Evolutionary conservation across 2,797 vertebrate species (phyloP), one percentile per base, ranked within the genome.

Genomic region (Anguilla anguilla): DNA sequence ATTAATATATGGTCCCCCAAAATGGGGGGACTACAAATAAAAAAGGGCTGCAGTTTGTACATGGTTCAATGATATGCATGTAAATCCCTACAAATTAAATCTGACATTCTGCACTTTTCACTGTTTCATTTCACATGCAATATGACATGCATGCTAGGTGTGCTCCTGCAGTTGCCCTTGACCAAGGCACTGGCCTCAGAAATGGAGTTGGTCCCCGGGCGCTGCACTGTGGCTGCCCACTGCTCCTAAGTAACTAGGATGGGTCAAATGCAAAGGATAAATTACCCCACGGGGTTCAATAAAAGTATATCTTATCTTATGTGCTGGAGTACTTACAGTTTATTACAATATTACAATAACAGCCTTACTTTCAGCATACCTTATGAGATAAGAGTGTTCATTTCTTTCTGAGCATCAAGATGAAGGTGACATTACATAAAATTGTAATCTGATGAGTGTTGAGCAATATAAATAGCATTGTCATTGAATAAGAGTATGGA

Each of bases 401-500:
- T 77, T 77, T 77, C 3, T 43, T 77, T 35, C 74, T 77, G 74
- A 77, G 43, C 39, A 49, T 17, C 19, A 46, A 82, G 22, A 82
- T 82, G 79, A 87, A 83, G 17, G 17, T 43, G 72, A 43, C 46
- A 19, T 83, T 83, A 49, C 81, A 83, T 69, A 39, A 55, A 31
- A 67, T 83, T 49, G 35, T 19, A 61, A 35, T 35, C 28, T 17
- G 53, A 59, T 22, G 57, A 84, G 28, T 85, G 57, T 81, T 46
- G 15, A 43, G 39, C 59, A 69, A 7, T 85, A 87, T 43, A 59
- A 84, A 49, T 35, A 87, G 82, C 82, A 43, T 31, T 6, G 51
- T 59, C 83, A 84, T 31, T 85, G 51, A 84, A 83, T 35, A 22
- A 84, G 81, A 59, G 31, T 84, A 82, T 82, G 82, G 72, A 53